Percentiles rank a stretch among this genome's conserved stretches.
Conservation (phyloP, 2,113 vertebrate genomes). For the Pantherophis guttatus region DNA sequence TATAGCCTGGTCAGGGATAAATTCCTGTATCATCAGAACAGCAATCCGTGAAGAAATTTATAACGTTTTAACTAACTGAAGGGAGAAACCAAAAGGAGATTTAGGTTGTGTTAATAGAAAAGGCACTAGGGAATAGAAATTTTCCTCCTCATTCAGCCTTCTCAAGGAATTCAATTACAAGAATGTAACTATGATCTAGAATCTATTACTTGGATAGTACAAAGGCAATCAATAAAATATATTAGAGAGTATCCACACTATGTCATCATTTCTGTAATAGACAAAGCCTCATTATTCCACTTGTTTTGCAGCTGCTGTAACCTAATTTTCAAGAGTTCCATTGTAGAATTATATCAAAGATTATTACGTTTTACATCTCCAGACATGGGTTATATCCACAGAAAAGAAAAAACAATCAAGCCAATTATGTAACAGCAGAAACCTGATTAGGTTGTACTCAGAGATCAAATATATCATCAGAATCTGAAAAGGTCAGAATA, state of each 20-base stretch:
- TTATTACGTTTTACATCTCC: conserved; percentile 60
- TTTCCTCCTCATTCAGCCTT: conserved; percentile 51
- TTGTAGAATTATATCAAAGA: conserved; percentile 62
- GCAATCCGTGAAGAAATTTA: conserved; percentile 23
- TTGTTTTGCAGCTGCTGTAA: conserved; percentile 57
- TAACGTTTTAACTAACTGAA: conserved; percentile 57
- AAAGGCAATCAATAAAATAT: conserved; percentile 48
- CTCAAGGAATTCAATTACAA: conserved; percentile 52
- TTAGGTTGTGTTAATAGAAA: conserved; percentile 49
- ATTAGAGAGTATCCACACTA: conserved; percentile 36
- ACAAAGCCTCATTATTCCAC: conserved; percentile 50
- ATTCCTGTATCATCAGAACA: conserved; percentile 21
- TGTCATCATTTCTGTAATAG: conserved; percentile 49
- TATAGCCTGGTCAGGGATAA: background rate
- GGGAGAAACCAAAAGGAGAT: conserved; percentile 52
- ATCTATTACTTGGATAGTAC: conserved; percentile 40
- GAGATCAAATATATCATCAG: conserved; percentile 64
- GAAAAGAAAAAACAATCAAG: conserved; percentile 45
- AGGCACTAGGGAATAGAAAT: conserved; percentile 45
- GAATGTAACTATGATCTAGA: conserved; percentile 42
- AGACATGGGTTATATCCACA: conserved; percentile 56
- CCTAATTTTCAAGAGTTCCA: conserved; percentile 57
- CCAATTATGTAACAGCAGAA: conserved; percentile 53
- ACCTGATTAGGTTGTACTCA: conserved; percentile 57
- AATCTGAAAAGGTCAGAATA: conserved; percentile 45